phyloP scores from a whole-genome alignment of 2,888 invertebrate genomes.

The Metalampra italica region DNA sequence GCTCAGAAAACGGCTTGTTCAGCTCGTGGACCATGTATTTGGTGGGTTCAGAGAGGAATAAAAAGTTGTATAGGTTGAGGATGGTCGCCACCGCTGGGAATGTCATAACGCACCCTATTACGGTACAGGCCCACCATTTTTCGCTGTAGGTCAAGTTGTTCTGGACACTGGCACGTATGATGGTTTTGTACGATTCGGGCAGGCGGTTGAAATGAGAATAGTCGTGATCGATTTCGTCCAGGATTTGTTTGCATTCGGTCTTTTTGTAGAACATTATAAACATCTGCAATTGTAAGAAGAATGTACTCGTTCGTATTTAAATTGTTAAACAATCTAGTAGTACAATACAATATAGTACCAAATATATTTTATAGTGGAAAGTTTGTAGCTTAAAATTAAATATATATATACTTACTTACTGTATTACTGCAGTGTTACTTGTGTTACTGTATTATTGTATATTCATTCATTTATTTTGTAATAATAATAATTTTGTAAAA shows the following conservation, averaged over 20 bases:
- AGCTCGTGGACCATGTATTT: conserved; percentile 55
- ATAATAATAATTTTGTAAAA: no score
- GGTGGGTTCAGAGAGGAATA: conserved; percentile 23
- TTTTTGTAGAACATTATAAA: conserved; percentile 37
- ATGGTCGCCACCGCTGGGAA: conserved; percentile 40
- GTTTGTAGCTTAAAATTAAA: no score
- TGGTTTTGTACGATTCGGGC: conserved; percentile 16
- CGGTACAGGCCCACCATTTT: conserved; percentile 31
- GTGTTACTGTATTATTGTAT: no score
- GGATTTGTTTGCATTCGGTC: conserved; percentile 24
- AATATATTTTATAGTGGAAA: no score
- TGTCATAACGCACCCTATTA: conserved; percentile 24
- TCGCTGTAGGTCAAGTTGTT: conserved; percentile 37
- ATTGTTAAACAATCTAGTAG: not conserved
- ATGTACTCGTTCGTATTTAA: not conserved
- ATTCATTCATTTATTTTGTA: no score
- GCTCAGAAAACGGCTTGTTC: conserved; percentile 26
- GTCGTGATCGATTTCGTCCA: conserved; percentile 45
- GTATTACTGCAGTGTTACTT: no score
- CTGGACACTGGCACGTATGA: conserved; percentile 20
- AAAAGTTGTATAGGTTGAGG: conserved; percentile 29
- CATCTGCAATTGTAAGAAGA: conserved; percentile 29
- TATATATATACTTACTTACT: no score
- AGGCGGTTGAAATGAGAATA: conserved; percentile 27
- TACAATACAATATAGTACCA: no score